These are phyloP conservation scores for Formicarius rufipectus DNA, from an alignment of 2,113 vertebrate genomes.

Conservation along the genomic window DNA sequence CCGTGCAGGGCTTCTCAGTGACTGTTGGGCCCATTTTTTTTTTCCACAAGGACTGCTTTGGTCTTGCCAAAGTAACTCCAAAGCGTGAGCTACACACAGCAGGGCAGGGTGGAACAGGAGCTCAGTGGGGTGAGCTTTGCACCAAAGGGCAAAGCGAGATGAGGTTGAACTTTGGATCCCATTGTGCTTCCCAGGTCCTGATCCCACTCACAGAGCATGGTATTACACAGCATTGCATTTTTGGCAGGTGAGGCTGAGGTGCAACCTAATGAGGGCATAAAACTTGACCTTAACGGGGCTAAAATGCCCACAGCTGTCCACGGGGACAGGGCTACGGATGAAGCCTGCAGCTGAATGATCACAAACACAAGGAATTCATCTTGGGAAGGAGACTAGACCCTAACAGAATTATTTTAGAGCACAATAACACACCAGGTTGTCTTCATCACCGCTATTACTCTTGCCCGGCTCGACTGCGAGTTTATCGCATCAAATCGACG, in stretches of 20 bases:
- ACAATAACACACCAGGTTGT: slow-evolving; percentile 19
- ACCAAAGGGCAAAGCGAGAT: accelerated
- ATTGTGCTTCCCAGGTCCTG: not conserved
- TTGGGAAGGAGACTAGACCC: not conserved
- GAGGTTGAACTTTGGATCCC: not conserved
- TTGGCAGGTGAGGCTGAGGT: not conserved
- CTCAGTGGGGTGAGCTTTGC: not conserved
- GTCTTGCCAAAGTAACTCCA: not conserved
- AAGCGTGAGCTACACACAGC: accelerated
- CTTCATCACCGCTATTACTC: slow-evolving; percentile 13
- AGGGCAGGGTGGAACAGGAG: not conserved
- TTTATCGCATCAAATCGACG: not conserved
- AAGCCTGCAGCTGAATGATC: not conserved
- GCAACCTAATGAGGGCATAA: not conserved
- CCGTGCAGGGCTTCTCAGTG: not conserved
- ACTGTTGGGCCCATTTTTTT: not conserved
- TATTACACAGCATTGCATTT: not conserved
- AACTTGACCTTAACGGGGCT: not conserved
- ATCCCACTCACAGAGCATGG: not conserved
- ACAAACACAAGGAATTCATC: not conserved
- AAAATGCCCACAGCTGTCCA: accelerated
- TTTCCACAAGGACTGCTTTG: not conserved
- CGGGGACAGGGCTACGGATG: accelerated
- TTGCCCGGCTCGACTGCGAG: not conserved
- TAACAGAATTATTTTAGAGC: slow-evolving; percentile 23